Conservation (phyloP, 1,140 invertebrate species). For the Sitobion miscanthi region DNA sequence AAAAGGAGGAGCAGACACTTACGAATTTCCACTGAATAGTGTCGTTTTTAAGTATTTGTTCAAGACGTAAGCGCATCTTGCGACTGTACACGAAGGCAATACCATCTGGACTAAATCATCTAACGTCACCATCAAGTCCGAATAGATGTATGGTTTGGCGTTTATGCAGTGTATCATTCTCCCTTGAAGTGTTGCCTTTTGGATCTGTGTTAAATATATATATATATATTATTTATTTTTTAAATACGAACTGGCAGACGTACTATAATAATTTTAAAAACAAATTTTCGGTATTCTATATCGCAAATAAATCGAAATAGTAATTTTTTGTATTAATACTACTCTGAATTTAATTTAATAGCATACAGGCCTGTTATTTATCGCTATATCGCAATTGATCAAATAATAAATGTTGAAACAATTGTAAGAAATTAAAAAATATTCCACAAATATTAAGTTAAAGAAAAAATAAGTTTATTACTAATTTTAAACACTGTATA, state of each 20-base stretch:
- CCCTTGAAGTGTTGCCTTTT: constrained; percentile 75
- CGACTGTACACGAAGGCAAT: neutral
- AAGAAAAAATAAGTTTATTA: neutral
- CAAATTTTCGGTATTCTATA: neutral
- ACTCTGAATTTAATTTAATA: neutral
- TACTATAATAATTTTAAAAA: neutral
- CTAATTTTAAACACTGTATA: neutral
- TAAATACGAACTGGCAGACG: too few relatives aligned
- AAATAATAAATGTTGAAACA: neutral
- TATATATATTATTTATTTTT: neutral
- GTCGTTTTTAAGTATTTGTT: constrained; percentile 12
- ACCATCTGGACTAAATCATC: constrained; percentile 66
- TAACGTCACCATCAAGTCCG: constrained; percentile 81
- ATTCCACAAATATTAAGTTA: neutral
- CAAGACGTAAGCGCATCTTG: neutral
- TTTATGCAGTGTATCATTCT: constrained; percentile 85
- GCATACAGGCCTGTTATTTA: neutral
- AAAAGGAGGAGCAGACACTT: neutral
- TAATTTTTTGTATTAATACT: neutral
- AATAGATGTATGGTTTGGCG: constrained; percentile 80
- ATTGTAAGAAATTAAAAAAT: neutral
- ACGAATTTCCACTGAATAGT: constrained; percentile 28
- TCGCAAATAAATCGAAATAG: too few relatives aligned
- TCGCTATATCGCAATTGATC: neutral
- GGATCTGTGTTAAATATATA: constrained; percentile 66